Conservation (phyloP, 1,140 invertebrate species). For the Leptopilina clavipes region DNA sequence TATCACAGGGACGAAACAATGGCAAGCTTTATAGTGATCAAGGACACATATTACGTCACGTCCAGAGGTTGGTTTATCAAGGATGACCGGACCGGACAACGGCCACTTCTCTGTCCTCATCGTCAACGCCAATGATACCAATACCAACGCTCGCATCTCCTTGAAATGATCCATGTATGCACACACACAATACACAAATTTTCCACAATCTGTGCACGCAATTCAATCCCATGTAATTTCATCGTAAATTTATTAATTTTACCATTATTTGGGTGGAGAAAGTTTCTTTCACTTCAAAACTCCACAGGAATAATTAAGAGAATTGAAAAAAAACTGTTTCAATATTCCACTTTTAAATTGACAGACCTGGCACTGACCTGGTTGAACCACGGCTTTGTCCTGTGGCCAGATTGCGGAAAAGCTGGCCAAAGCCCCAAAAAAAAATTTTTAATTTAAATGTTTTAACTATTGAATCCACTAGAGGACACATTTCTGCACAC, state of each 20-base stretch:
- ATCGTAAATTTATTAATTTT: background rate
- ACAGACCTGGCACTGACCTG: too few species aligned
- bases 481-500: too few species aligned
- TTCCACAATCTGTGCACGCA: background rate
- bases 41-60: slow-evolving; percentile 50
- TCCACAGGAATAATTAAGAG: too few species aligned
- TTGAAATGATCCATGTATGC: slow-evolving; percentile 12
- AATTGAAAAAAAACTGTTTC: too few species aligned
- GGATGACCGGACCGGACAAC: slow-evolving; percentile 41
- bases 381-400: too few species aligned
- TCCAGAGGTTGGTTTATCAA: slow-evolving; percentile 50
- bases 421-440: too few species aligned
- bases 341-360: too few species aligned
- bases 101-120: slow-evolving; percentile 29
- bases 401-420: too few species aligned
- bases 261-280: background rate
- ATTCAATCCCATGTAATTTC: background rate
- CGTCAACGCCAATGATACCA: slow-evolving; percentile 29
- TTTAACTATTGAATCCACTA: too few species aligned
- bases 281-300: too few species aligned
- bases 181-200: background rate
- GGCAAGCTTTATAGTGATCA: slow-evolving; percentile 42
- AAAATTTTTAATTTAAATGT: too few species aligned
- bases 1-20: slow-evolving; percentile 57
- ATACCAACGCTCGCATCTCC: background rate